phyloP scores from a whole-genome alignment of 1,140 invertebrate species.

The Lasioglossum albipes region DNA sequence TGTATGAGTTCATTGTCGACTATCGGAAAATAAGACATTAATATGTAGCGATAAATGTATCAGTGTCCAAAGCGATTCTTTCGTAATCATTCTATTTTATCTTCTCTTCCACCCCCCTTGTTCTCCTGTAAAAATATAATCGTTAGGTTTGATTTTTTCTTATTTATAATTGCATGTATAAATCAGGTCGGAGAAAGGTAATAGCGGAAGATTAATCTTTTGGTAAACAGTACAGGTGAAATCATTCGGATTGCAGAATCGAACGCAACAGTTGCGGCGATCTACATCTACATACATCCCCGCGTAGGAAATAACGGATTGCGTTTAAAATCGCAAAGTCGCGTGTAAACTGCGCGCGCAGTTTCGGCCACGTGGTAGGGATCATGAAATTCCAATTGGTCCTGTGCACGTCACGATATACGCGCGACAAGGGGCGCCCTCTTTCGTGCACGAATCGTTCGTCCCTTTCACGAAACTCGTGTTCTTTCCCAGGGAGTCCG shows the following conservation, averaged over 20 bases:
- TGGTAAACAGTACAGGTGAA: neutral
- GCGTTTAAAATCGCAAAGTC: slow-evolving; percentile 7
- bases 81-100: slow-evolving; percentile 8
- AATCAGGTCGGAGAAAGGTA: neutral
- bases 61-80: neutral
- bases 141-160: neutral
- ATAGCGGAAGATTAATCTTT: neutral
- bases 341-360: slow-evolving; percentile 37
- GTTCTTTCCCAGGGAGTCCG: slow-evolving; percentile 85
- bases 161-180: neutral
- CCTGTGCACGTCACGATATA: slow-evolving; percentile 15
- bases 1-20: slow-evolving; percentile 1
- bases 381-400: slow-evolving; percentile 41
- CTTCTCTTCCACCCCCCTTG: no score
- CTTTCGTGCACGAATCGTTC: slow-evolving; percentile 45
- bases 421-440: slow-evolving; percentile 52
- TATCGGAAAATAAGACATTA: slow-evolving; percentile 9
- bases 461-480: slow-evolving; percentile 52
- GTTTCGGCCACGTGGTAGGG: slow-evolving; percentile 16
- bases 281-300: neutral
- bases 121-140: neutral
- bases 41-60: slow-evolving; percentile 12
- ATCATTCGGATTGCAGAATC: slow-evolving; percentile 14
- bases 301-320: neutral
- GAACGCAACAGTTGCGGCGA: neutral